Base-by-base conservation (phyloP, 2,888 invertebrate species). In the Arenicola marina region DNA sequence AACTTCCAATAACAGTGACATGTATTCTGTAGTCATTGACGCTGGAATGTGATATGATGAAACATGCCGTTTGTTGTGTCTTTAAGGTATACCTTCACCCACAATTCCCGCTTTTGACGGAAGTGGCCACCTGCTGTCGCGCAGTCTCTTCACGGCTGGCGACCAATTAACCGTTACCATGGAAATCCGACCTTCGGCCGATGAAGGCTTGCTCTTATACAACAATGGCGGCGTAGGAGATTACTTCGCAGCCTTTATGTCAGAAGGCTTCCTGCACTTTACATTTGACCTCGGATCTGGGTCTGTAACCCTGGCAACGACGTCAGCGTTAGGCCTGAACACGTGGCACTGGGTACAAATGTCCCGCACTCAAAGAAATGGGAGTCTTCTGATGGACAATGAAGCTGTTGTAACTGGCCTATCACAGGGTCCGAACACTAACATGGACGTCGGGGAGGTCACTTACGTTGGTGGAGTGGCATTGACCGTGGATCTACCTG, bases 271-370 rank as follows among this genome's bases (percentile, higher is more conserved):
- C 11, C 7, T 32, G 24, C 4, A 18, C 7, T 53, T 53, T 24
- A 11, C 33, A 29, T 53, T 53, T 53, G 53, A 53, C 32, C 32
- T 53, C 24, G 53, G 53, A 11, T 53, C 53, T 53, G 53, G 53
- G 11, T 28, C 53, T 18, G 53, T 24, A 32, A 53, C 29, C 29
- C 32, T 53, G 33, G 24, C 7, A 15, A 31, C 53, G 31, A 11
- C 15, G 15, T 28, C 29, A 4, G 32, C 33, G 32, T 7, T 53
- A 29, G 32, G 11, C 15, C 53, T 31, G 15, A 53, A 32, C 32
- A 32, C 15, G 11, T 53, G 53, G 53, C 32, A 28, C 7, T 15
- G 7, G 32, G 53, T 53, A 24, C 7, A 32, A 4, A 53, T 53
- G 11, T 11, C 4, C 24, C 29, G 53, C 31, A 7, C 33, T 31